A percentile compares a stretch with the other conserved stretches of the same genome.
Evolutionary conservation across 2,888 invertebrate species (phyloP).

Genomic region (Nomada ruficornis): DNA sequence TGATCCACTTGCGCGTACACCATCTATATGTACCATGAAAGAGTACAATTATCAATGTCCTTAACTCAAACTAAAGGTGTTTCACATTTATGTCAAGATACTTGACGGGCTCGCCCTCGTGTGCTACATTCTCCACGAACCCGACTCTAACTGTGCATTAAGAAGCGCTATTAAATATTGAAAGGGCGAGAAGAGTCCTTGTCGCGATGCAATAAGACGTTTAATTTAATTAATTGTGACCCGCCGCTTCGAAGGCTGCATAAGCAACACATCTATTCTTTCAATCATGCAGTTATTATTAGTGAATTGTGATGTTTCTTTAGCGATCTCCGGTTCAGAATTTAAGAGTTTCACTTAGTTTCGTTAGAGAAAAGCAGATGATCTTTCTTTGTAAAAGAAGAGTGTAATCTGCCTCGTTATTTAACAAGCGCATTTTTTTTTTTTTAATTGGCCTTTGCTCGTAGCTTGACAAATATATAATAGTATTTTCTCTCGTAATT

Average conservation of each 20-base stretch:
- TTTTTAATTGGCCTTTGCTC: too few relatives aligned
- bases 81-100: not conserved
- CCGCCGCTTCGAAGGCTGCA: not conserved
- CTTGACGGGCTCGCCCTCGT: not conserved
- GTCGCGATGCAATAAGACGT: not conserved
- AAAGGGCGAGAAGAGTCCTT: not conserved
- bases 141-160: not conserved
- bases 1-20: not conserved
- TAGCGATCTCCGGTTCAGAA: not conserved
- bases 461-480: too few relatives aligned
- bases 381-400: not conserved
- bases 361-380: too few relatives aligned
- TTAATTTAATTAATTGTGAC: slow-evolving; percentile 31
- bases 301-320: not conserved
- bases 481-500: slow-evolving; percentile 1
- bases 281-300: not conserved
- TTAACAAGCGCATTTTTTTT: not conserved
- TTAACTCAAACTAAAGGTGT: slow-evolving; percentile 10
- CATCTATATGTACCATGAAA: not conserved
- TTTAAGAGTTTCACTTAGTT: not conserved
- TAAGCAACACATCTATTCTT: not conserved
- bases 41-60: slow-evolving; percentile 7
- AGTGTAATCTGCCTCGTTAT: not conserved
- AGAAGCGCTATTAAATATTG: slow-evolving; percentile 13
- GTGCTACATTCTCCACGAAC: slow-evolving; percentile 1